Conservation (phyloP, 2,888 invertebrate genomes). For the Eilema griseolum region DNA sequence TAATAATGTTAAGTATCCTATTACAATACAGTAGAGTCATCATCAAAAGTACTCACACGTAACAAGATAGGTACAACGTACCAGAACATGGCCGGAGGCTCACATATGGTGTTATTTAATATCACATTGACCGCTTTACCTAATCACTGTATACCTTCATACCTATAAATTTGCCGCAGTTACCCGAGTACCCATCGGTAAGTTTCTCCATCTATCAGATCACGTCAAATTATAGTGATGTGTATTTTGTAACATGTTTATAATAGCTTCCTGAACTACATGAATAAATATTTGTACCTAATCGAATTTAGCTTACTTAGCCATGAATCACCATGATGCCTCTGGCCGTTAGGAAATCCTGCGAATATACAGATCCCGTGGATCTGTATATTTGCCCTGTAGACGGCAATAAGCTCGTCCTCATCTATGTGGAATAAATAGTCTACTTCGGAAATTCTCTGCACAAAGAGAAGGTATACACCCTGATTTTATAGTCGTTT, state of each 20-base stretch:
- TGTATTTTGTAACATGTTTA: not conserved
- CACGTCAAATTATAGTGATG: not conserved
- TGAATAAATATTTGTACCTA: too few relatives aligned
- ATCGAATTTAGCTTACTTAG: too few relatives aligned
- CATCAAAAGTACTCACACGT: not conserved
- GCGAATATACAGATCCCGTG: too few relatives aligned
- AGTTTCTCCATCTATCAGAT: not conserved
- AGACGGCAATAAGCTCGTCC: too few relatives aligned
- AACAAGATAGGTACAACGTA: not conserved
- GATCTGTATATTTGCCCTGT: too few relatives aligned
- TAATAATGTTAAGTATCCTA: not conserved
- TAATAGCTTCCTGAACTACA: too few relatives aligned
- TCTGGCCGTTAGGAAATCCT: too few relatives aligned
- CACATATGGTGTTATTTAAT: slow-evolving; percentile 34
- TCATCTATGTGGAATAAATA: too few relatives aligned
- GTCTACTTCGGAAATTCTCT: too few relatives aligned
- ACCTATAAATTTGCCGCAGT: slow-evolving; percentile 7
- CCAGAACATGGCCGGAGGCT: not conserved
- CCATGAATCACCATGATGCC: too few relatives aligned
- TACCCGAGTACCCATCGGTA: not conserved
- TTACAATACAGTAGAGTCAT: not conserved
- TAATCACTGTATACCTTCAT: slow-evolving; percentile 40
- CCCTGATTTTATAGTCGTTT: too few relatives aligned
- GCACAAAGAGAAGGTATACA: too few relatives aligned
- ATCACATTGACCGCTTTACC: slow-evolving; percentile 37